These are phyloP conservation scores for Falco peregrinus DNA, from an alignment of 2,797 vertebrate genomes.

Conservation along the genomic window DNA sequence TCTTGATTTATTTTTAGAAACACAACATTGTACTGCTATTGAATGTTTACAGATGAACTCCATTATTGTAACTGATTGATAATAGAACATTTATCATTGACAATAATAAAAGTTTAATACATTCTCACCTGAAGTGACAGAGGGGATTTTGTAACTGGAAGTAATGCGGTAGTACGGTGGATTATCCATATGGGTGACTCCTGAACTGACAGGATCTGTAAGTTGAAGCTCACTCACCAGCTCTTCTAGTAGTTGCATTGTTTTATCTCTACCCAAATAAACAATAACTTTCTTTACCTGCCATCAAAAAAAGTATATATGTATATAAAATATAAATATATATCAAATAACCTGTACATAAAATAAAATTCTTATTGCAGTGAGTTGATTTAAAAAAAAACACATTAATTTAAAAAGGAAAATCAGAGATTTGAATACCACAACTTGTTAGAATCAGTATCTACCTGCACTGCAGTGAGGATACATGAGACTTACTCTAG, in stretches of 20 bases:
- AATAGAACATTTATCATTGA: background rate
- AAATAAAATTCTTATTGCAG: background rate
- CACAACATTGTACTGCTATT: background rate
- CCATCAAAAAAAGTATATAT: background rate
- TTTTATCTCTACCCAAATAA: slow-evolving; percentile 98
- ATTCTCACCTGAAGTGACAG: slow-evolving; percentile 93
- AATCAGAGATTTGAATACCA: background rate
- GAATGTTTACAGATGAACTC: background rate
- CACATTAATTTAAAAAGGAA: background rate
- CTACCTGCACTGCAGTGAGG: background rate
- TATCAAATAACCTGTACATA: background rate
- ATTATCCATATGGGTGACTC: slow-evolving; percentile 98
- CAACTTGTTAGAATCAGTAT: background rate
- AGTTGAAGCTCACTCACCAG: slow-evolving; percentile 94
- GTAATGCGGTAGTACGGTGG: slow-evolving; percentile 97
- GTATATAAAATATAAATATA: background rate
- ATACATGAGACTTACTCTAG: background rate
- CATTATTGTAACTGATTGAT: background rate
- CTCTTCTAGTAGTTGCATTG: slow-evolving; percentile 97
- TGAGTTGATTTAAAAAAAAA: background rate
- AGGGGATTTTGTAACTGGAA: slow-evolving; percentile 96
- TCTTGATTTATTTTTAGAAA: background rate
- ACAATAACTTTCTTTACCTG: slow-evolving; percentile 98
- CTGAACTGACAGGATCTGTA: slow-evolving; percentile 93
- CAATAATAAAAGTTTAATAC: background rate